Percentiles rank a stretch among this genome's conserved stretches.
These are phyloP conservation scores for Conus ventricosus DNA, from an alignment of 1,140 invertebrate genomes.

Conservation along the genomic window DNA sequence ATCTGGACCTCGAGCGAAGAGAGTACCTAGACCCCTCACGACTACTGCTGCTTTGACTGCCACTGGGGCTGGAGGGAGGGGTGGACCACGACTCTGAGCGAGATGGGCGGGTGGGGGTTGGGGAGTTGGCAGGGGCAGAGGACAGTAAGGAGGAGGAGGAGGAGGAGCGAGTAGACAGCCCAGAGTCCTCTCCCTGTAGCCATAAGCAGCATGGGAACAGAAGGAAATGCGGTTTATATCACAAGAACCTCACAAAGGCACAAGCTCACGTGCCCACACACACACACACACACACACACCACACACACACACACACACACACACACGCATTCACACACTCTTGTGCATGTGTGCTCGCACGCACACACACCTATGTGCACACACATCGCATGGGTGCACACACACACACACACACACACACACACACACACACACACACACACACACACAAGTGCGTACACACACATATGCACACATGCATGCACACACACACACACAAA, in stretches of 20 bases:
- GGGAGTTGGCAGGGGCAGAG: neutral
- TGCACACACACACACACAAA: too few species aligned
- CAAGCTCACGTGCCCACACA: neutral
- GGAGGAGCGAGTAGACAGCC: neutral
- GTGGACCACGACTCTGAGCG: slow-evolving; percentile 25
- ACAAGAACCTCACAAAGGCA: neutral
- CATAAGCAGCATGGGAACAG: neutral
- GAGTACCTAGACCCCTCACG: neutral
- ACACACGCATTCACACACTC: too few species aligned
- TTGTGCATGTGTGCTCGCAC: too few species aligned
- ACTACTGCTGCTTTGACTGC: neutral
- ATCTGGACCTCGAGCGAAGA: slow-evolving; percentile 3
- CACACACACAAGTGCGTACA: too few species aligned
- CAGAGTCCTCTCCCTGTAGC: slow-evolving; percentile 20
- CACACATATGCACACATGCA: too few species aligned
- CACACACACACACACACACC: too few species aligned
- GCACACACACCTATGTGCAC: too few species aligned
- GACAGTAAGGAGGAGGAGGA: neutral
- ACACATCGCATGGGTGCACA: too few species aligned
- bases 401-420: too few species aligned
- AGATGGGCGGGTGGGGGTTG: neutral
- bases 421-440: too few species aligned
- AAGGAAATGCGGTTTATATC: too few species aligned
- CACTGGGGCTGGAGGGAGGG: neutral
- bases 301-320: too few species aligned